Evolutionary conservation across 2,113 vertebrate genomes (phyloP), one percentile per base, ranked within the genome.

Genomic region (Struthidea cinerea): DNA sequence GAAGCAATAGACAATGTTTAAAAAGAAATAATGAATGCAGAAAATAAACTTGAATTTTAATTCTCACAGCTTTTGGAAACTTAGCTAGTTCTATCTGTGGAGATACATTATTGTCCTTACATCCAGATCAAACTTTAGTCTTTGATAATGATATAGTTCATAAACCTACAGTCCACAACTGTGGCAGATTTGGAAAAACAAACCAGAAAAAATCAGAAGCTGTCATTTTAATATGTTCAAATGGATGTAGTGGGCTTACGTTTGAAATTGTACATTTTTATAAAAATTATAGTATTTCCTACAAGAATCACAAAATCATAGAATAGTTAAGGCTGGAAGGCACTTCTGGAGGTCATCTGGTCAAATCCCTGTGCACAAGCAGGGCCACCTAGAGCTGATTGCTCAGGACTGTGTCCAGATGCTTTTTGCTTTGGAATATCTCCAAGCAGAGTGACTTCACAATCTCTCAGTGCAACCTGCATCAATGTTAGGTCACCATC

Each of bases 31-130:
- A 84, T 65, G 49, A 74, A 91, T 73, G 33, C 24, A 83, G 53
- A 94, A 95, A 94, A 90, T 70, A 90, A 92, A 93, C 24, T 82
- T 83, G 76, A 64, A 80, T 94, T 87, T 88, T 89, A 82, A 77
- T 92, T 89, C 50, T 76, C 26, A 27, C 2, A 35, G 3, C 7
- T 83, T 89, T 42, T 89, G 7, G 26, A 92, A 95, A 74, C 17
- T 37, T 63, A 46, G 13, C 22, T 46, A 85, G 19, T 74, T 89
- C 78, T 75, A 50, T 60, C 84, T 75, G 3, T 55, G 21, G 9
- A 47, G 12, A 76, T 90, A 39, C 12, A 84, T 86, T 59, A 16
- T 32, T 81, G 7, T 47, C 60, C 39, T 87, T 61, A 78, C 89
- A 63, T 52, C 13, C 19, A 80, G 16, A 59, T 11, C 15, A 57